phyloP scores from a whole-genome alignment of 2,888 invertebrate species.

The Cyrtodaria siliqua region DNA sequence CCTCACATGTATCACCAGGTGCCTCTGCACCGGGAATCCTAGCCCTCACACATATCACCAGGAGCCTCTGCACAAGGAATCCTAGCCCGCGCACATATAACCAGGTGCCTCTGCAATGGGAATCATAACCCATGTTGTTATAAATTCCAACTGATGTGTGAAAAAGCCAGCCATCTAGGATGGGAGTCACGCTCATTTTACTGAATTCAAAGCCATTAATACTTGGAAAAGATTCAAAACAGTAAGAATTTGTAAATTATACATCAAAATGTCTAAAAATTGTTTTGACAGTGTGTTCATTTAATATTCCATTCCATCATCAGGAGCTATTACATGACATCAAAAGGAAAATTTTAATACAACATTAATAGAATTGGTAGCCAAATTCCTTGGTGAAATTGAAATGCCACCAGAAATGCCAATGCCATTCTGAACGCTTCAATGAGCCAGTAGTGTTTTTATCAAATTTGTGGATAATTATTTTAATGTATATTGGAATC shows the following conservation, averaged over 20 bases:
- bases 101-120: no score
- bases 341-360: conserved; percentile 53
- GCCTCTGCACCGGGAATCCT: no score
- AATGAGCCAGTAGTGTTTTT: conserved; percentile 40
- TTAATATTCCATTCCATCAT: conserved; percentile 49
- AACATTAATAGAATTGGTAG: conserved; percentile 47
- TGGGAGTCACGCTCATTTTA: conserved; percentile 39
- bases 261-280: conserved; percentile 57
- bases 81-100: no score
- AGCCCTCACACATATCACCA: no score
- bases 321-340: conserved; percentile 41
- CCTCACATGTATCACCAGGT: no score
- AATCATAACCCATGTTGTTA: neutral
- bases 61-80: no score
- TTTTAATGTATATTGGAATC: conserved; percentile 46
- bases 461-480: conserved; percentile 49
- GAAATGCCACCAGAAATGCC: conserved; percentile 64
- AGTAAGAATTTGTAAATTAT: conserved; percentile 53
- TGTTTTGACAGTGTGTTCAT: conserved; percentile 50
- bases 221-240: conserved; percentile 46
- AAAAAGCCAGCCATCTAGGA: neutral
- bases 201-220: conserved; percentile 24
- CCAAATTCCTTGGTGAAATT: conserved; percentile 45
- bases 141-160: conserved; percentile 4
- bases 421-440: conserved; percentile 39